Conservation (phyloP, 2,888 invertebrate genomes). For the Diaphora mendica region DNA sequence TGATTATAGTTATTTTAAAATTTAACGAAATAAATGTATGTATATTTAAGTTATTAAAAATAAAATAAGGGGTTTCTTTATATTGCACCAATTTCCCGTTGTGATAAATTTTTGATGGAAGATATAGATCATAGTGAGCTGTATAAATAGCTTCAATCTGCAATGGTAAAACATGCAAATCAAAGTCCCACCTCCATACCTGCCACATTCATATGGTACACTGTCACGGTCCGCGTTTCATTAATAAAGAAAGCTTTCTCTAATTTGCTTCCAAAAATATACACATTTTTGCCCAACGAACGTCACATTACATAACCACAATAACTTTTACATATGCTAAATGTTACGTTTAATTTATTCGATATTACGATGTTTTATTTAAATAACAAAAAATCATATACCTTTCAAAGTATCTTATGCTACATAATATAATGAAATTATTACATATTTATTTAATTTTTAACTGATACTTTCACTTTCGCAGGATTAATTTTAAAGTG, state of each 20-base stretch:
- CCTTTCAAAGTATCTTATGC: constrained; percentile 24
- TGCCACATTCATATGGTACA: constrained; percentile 16
- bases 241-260: constrained; percentile 41
- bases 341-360: constrained; percentile 34
- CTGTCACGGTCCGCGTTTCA: constrained; percentile 22
- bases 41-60: no score
- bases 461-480: constrained; percentile 70
- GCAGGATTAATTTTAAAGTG: constrained; percentile 69
- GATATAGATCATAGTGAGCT: neutral
- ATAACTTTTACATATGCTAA: constrained; percentile 37
- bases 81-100: neutral
- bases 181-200: constrained; percentile 1
- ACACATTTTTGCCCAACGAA: constrained; percentile 19
- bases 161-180: constrained; percentile 10
- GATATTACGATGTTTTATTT: constrained; percentile 39
- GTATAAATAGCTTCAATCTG: neutral
- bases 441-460: constrained; percentile 49
- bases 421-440: constrained; percentile 42
- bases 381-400: constrained; percentile 41
- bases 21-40: neutral
- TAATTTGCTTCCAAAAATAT: constrained; percentile 22
- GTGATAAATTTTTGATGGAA: neutral
- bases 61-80: neutral
- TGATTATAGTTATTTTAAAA: neutral
- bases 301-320: constrained; percentile 37